These are phyloP conservation scores for Drosophila lini DNA, from an alignment of 1,140 invertebrate genomes.

Conservation along the genomic window DNA sequence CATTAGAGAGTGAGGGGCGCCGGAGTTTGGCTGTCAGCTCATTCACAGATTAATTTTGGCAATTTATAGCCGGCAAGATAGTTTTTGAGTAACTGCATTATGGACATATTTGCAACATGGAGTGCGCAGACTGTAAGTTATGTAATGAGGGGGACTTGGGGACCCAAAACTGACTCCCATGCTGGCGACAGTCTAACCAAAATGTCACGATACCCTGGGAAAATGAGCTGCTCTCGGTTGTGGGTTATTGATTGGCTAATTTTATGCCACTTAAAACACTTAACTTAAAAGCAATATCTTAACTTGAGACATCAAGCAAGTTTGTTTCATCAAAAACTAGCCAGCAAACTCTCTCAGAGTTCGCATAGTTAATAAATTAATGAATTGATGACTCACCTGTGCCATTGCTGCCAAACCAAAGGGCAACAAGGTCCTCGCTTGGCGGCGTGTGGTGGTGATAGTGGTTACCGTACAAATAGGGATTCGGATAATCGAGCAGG, in stretches of 20 bases:
- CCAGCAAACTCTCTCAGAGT: neutral
- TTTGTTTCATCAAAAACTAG: neutral
- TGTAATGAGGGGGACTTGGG: constrained; percentile 51
- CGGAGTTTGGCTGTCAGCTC: constrained; percentile 61
- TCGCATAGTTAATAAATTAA: neutral
- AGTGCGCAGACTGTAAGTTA: constrained; percentile 58
- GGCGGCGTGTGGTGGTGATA: constrained; percentile 84
- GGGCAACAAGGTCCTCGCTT: constrained; percentile 85
- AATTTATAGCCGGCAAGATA: constrained; percentile 72
- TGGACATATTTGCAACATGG: constrained; percentile 49
- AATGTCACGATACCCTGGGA: constrained; percentile 48
- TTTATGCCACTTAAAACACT: constrained; percentile 14
- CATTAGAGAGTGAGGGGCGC: constrained; percentile 54
- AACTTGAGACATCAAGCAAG: neutral
- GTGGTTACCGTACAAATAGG: constrained; percentile 84
- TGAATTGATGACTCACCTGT: constrained; percentile 77
- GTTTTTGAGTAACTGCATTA: constrained; percentile 77
- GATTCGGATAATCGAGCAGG: constrained; percentile 83
- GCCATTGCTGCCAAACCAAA: constrained; percentile 86
- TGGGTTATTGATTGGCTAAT: constrained; percentile 39
- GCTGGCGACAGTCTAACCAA: constrained; percentile 15
- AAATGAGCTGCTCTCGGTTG: constrained; percentile 21
- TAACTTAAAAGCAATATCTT: constrained; percentile 6
- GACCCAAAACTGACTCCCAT: constrained; percentile 9
- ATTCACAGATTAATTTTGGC: constrained; percentile 80